Evolutionary conservation across 2,113 vertebrate species (phyloP).

Genomic region (Leptosomus discolor): DNA sequence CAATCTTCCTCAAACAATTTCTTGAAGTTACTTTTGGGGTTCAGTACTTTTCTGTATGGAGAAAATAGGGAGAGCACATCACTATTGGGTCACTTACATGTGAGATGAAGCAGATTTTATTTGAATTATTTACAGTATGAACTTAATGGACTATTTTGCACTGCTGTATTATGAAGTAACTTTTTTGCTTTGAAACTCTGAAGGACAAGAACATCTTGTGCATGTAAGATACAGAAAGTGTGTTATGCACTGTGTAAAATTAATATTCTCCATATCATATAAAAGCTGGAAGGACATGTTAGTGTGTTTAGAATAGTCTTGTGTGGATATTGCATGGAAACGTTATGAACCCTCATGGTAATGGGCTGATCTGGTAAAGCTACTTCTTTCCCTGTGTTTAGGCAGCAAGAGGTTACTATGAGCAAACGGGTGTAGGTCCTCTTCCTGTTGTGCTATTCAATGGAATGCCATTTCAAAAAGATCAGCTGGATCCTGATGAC

Average conservation of each 20-base stretch:
- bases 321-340: not conserved
- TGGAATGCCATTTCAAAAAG: slow-evolving; percentile 89
- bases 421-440: slow-evolving; percentile 90
- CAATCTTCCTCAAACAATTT: not conserved
- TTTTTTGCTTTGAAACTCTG: not conserved
- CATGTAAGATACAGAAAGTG: not conserved
- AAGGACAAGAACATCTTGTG: not conserved
- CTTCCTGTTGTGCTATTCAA: slow-evolving; percentile 93
- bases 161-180: not conserved
- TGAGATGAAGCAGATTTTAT: not conserved
- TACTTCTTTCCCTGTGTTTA: slow-evolving; percentile 57
- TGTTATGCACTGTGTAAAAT: not conserved
- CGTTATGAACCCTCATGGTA: not conserved
- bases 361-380: not conserved
- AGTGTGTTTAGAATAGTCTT: not conserved
- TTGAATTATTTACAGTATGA: not conserved
- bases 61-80: not conserved
- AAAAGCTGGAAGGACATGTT: not conserved
- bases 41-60: not conserved
- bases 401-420: slow-evolving; percentile 87
- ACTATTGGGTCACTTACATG: not conserved
- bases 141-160: not conserved
- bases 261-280: not conserved
- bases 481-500: slow-evolving; percentile 94
- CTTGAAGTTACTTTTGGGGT: not conserved